Conservation (phyloP, 2,797 vertebrate genomes). For the Darevskia nairensis region DNA sequence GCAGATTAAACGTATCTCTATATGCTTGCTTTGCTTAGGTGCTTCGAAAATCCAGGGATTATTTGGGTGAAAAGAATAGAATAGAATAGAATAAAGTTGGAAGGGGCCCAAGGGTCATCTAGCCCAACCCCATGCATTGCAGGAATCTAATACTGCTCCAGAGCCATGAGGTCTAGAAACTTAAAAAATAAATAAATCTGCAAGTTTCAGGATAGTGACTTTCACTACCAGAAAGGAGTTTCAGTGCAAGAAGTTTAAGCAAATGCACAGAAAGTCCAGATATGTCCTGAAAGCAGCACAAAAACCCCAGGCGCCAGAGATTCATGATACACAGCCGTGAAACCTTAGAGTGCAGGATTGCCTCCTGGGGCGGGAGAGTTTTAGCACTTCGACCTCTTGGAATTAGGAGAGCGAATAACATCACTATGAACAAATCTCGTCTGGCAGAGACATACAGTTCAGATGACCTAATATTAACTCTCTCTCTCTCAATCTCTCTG, state of each 20-base stretch:
- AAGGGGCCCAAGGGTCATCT: no score
- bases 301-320: neutral
- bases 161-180: neutral
- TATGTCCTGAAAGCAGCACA: neutral
- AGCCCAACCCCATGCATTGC: no score
- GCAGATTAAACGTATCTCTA: neutral
- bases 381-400: neutral
- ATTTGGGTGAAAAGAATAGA: no score
- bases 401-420: neutral
- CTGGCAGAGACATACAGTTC: conserved; percentile 2
- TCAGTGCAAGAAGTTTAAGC: neutral
- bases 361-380: neutral
- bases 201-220: neutral
- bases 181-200: neutral
- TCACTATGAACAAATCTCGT: conserved; percentile 19
- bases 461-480: conserved; percentile 24
- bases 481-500: neutral
- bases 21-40: neutral
- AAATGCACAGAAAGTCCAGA: neutral
- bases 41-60: no score
- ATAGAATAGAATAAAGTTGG: no score
- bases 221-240: neutral
- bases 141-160: no score
- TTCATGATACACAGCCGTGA: neutral
- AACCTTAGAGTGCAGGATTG: neutral